Conservation (phyloP, 2,797 vertebrate species). For the Chrosomus eos region DNA sequence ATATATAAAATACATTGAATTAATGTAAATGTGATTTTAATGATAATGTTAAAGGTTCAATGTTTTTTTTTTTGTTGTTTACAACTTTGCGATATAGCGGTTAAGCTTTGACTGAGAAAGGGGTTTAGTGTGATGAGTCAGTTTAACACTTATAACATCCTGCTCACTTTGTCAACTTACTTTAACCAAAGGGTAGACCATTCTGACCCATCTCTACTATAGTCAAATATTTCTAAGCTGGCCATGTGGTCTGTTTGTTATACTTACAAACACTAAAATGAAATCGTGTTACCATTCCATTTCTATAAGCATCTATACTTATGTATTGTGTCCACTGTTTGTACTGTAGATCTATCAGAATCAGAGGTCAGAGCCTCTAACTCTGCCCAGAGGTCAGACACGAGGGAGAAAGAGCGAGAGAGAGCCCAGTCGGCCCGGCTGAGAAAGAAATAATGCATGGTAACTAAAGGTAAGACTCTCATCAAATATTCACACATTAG, state of each 20-base stretch:
- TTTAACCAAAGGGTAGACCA: neutral
- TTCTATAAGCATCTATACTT: neutral
- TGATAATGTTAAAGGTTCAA: neutral
- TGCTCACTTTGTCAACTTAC: neutral
- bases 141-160: neutral
- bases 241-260: neutral
- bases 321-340: neutral
- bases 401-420: constrained; percentile 5
- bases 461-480: constrained; percentile 84
- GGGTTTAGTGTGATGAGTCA: neutral
- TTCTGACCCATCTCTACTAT: constrained; percentile 1
- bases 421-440: neutral
- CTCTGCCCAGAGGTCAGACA: constrained; percentile 62
- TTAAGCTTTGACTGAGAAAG: neutral
- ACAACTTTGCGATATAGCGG: neutral
- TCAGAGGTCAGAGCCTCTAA: constrained; percentile 55
- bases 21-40: neutral
- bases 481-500: constrained; percentile 81
- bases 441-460: constrained; percentile 87
- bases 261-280: neutral
- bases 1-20: neutral
- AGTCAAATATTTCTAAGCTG: neutral
- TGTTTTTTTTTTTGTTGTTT: too few species aligned
- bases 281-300: neutral
- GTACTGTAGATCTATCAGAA: constrained; percentile 19